Conservation (phyloP, 1,140 invertebrate genomes). For the Helicoverpa zea region DNA sequence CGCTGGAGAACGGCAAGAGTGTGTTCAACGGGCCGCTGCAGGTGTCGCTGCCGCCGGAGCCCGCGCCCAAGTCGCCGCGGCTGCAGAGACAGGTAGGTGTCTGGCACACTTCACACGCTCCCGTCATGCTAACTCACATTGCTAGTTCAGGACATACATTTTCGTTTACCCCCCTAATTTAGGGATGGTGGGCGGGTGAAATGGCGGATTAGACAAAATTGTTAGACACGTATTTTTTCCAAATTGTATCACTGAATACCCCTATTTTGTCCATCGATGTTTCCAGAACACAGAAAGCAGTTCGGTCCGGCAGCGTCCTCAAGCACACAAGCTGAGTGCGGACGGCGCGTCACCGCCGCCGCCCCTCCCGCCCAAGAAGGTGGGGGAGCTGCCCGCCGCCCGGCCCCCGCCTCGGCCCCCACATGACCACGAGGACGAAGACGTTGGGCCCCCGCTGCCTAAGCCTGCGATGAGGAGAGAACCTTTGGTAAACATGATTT, state of each 20-base stretch:
- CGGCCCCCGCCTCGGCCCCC: constrained; percentile 89
- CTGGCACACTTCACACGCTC: no score
- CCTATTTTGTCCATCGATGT: no score
- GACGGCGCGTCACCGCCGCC: constrained; percentile 90
- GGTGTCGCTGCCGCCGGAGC: constrained; percentile 90
- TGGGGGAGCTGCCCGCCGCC: constrained; percentile 81
- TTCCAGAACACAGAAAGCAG: constrained; percentile 72
- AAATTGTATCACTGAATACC: no score
- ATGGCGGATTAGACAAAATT: no score
- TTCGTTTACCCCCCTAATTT: no score
- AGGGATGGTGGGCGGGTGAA: no score
- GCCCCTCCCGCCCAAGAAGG: constrained; percentile 94
- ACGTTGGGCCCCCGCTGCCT: constrained; percentile 88
- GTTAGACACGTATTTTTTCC: no score
- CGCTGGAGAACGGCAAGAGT: constrained; percentile 61
- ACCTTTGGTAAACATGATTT: constrained; percentile 48
- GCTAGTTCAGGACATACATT: no score
- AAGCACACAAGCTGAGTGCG: constrained; percentile 88
- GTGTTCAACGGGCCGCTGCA: constrained; percentile 89
- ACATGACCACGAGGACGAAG: constrained; percentile 88
- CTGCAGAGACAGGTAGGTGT: constrained; percentile 78
- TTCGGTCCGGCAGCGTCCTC: constrained; percentile 75
- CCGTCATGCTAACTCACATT: no score
- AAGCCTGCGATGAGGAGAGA: constrained; percentile 89
- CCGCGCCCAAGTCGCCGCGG: constrained; percentile 80